phyloP scores from a whole-genome alignment of 2,888 invertebrate species.

The Drosophila subquinaria region DNA sequence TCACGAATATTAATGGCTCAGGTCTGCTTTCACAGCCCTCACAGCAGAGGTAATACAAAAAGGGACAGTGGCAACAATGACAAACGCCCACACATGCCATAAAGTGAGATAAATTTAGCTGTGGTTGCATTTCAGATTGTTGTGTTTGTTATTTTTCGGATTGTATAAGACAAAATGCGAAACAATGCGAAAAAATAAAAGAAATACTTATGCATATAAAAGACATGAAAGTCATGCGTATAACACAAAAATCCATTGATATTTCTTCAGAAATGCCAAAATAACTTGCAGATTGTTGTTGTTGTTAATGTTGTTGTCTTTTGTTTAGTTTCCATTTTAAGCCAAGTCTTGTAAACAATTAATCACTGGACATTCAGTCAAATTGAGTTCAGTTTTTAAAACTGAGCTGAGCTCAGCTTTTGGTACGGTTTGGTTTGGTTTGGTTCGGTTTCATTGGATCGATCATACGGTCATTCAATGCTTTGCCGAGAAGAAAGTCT shows the following conservation, averaged over 20 bases:
- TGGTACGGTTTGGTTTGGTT: slow-evolving; percentile 13
- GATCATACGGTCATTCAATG: slow-evolving; percentile 38
- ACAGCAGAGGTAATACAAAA: neutral
- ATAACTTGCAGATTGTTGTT: slow-evolving; percentile 5
- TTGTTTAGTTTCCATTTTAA: slow-evolving; percentile 42
- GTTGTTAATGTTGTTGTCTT: slow-evolving; percentile 7
- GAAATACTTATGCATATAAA: slow-evolving; percentile 8
- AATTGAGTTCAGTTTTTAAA: slow-evolving; percentile 14
- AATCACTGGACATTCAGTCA: slow-evolving; percentile 40
- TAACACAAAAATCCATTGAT: slow-evolving; percentile 28
- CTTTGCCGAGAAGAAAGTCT: slow-evolving; percentile 49
- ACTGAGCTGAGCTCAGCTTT: slow-evolving; percentile 12
- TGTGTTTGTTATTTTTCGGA: slow-evolving; percentile 4
- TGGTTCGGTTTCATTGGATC: slow-evolving; percentile 6
- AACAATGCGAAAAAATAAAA: slow-evolving; percentile 33
- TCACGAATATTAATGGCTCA: slow-evolving; percentile 46
- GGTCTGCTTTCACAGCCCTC: slow-evolving; percentile 31
- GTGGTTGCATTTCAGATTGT: slow-evolving; percentile 24
- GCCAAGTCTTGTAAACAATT: slow-evolving; percentile 47
- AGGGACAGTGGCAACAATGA: slow-evolving; percentile 17
- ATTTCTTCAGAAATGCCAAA: slow-evolving; percentile 30
- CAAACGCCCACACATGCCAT: slow-evolving; percentile 30
- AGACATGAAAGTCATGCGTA: slow-evolving; percentile 38
- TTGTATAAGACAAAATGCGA: slow-evolving; percentile 30
- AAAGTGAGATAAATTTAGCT: slow-evolving; percentile 3